A percentile compares a stretch with the other conserved stretches of the same genome.
These are phyloP conservation scores for Holothuria leucospilota DNA, from an alignment of 53 echinoderm and acorn worm genomes.

Conservation along the genomic window DNA sequence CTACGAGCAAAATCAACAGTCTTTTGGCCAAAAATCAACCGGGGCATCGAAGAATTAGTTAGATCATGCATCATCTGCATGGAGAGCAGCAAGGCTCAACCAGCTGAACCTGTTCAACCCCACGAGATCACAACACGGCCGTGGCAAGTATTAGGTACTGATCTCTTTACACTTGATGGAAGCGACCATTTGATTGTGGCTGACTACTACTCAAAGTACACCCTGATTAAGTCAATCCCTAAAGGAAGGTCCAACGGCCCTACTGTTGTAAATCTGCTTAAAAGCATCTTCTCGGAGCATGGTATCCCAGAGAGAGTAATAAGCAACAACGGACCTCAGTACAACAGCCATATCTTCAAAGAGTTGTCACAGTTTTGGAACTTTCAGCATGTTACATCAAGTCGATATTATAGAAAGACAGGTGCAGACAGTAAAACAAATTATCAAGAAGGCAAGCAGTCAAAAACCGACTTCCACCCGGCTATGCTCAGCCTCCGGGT, in stretches of 20 bases:
- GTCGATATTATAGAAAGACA: conserved; percentile 55
- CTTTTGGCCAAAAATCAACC: conserved; percentile 71
- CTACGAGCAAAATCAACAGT: conserved; percentile 55
- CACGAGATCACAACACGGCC: conserved; percentile 59
- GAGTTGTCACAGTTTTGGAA: conserved; percentile 43
- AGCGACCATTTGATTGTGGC: conserved; percentile 56
- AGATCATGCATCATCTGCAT: conserved; percentile 54
- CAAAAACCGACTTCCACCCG: conserved; percentile 34
- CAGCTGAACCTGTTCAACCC: conserved; percentile 54
- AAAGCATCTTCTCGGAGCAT: no score
- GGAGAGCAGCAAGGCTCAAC: conserved; percentile 40
- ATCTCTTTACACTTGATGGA: conserved; percentile 51
- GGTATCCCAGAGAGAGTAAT: conserved; percentile 61
- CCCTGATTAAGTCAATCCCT: conserved; percentile 56
- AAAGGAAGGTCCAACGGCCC: conserved; percentile 29
- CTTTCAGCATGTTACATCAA: conserved; percentile 60
- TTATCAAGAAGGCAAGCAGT: conserved; percentile 23
- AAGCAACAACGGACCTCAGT: conserved; percentile 60
- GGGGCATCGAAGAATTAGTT: conserved; percentile 54
- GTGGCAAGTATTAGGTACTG: conserved; percentile 61
- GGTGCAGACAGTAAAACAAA: conserved; percentile 64
- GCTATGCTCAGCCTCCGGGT: conserved; percentile 50
- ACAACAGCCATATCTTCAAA: conserved; percentile 4
- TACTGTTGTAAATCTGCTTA: no score
- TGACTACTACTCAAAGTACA: conserved; percentile 66